These are phyloP conservation scores for Ascaphus truei DNA, from an alignment of 2,113 vertebrate species.

Conservation along the genomic window DNA sequence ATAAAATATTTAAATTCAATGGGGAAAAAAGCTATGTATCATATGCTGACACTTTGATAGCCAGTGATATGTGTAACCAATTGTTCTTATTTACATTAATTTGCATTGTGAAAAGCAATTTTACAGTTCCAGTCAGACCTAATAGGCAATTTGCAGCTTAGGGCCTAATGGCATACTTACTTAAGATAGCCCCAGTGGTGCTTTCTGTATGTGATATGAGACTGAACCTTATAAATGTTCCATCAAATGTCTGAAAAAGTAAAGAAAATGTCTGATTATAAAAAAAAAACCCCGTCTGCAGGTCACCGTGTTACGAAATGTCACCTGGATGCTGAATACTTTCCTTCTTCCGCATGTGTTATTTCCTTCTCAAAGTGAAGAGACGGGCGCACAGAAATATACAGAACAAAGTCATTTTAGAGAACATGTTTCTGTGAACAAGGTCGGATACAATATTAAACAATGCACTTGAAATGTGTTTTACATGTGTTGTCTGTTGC, in stretches of 20 bases:
- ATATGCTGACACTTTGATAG: constrained; percentile 64
- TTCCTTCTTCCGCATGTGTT: too few relatives aligned
- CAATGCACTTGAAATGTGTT: neutral
- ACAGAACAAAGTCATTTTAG: neutral
- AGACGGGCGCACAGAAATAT: neutral
- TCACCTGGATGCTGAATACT: constrained; percentile 4
- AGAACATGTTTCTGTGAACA: neutral
- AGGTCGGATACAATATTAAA: constrained; percentile 1
- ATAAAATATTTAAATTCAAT: constrained; percentile 60
- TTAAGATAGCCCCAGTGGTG: constrained; percentile 64
- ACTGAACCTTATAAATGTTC: constrained; percentile 70
- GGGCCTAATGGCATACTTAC: constrained; percentile 69
- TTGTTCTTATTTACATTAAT: constrained; percentile 82
- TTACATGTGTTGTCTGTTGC: neutral
- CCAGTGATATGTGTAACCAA: constrained; percentile 75
- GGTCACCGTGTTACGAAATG: constrained; percentile 46
- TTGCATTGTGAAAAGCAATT: constrained; percentile 79
- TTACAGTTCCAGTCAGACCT: constrained; percentile 74
- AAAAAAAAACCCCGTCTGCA: constrained; percentile 36
- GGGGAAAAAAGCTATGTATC: constrained; percentile 43
- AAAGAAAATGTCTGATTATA: constrained; percentile 55
- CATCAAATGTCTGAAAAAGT: constrained; percentile 63
- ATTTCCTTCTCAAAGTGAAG: constrained; percentile 23
- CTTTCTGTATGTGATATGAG: constrained; percentile 61
- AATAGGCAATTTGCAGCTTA: constrained; percentile 74